Evolutionary conservation across 2,113 vertebrate genomes (phyloP), one percentile per base, ranked within the genome.

Genomic region (Seriola aureovittata): DNA sequence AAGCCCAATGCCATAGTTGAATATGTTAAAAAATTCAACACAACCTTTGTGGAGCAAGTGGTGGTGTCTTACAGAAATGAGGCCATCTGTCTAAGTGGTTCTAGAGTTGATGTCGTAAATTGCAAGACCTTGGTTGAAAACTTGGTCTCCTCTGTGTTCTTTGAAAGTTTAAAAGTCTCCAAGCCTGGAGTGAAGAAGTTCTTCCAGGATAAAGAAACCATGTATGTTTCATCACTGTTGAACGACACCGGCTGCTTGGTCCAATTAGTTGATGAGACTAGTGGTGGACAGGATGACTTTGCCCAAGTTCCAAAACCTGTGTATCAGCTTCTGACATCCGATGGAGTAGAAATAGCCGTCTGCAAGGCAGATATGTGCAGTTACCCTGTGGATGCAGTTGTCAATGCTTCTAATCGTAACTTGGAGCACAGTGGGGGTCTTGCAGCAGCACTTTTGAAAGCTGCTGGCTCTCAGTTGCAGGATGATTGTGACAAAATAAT

Each of bases 381-480:
- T 5, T 95, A 96, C 19, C 78, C 85, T 0, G 93, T 94, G 0
- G 78, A 96, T 3, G 95, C 95, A 36, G 90, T 98, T 19, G 96
- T 99, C 7, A 97, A 94, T 52, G 82, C 95, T 0, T 84, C 92
- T 8, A 96, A 93, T 11, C 82, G 92, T 29, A 57, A 89, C 16
- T 89, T 98, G 4, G 74, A 89, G 10, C 95, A 92, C 36, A 12
- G 4, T 0, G 88, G 86, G 0, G 96, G 96, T 48, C 94, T 99
- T 11, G 89, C 95, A 0, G 36, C 0, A 0, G 94, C 95, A 0
- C 90, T 98, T 54, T 75, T 86, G 0, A 80, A 81, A n/a, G 96
- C 95, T 0, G 96, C 96, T 10, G 97, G 97, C 3, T 94, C 93
- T 6, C 86, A 92, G 8, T 88, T 98, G 68, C 96, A 95, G 85